Conservation (phyloP, 2,113 vertebrate species). For the Manacus vitellinus region DNA sequence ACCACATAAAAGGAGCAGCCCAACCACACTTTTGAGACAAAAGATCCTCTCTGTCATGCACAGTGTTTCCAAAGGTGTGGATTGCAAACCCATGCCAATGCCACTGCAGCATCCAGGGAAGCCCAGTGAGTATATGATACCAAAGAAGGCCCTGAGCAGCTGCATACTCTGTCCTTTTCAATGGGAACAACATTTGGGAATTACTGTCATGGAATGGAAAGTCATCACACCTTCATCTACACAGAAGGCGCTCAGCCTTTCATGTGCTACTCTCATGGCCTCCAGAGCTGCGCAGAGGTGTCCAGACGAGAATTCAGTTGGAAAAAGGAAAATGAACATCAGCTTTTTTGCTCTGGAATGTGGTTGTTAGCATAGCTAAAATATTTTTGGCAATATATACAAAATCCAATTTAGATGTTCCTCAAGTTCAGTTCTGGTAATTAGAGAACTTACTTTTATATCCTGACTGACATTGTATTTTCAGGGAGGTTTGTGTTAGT, state of each 20-base stretch:
- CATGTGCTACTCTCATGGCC: rapidly evolving
- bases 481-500: neutral
- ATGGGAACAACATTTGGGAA: neutral
- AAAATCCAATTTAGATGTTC: neutral
- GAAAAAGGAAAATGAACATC: neutral
- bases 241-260: neutral
- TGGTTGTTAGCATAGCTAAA: neutral
- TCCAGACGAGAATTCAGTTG: neutral
- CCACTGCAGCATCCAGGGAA: neutral
- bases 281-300: neutral
- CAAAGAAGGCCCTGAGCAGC: neutral
- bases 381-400: neutral
- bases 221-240: neutral
- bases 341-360: neutral
- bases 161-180: neutral
- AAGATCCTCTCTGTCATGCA: neutral
- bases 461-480: neutral
- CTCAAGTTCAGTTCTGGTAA: neutral
- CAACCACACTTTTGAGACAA: neutral
- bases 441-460: neutral
- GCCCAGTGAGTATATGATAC: neutral
- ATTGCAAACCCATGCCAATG: neutral
- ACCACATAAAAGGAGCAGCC: neutral
- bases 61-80: neutral
- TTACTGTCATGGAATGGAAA: neutral